Conservation (phyloP, 2,797 vertebrate genomes). For the Propithecus deckenii region DNA sequence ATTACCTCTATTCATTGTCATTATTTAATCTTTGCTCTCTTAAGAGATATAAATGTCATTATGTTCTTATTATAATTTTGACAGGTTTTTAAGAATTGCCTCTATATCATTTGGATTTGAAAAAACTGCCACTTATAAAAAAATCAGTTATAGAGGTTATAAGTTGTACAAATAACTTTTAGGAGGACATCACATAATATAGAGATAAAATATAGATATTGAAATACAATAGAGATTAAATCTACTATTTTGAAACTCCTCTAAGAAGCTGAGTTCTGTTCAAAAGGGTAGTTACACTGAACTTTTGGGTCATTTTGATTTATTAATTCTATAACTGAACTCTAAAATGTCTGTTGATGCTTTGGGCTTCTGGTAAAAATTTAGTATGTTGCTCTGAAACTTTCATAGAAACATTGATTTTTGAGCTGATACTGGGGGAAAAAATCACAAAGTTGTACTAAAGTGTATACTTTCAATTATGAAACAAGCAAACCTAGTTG, state of each 20-base stretch:
- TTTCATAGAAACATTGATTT: conserved; percentile 48
- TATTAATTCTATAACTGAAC: conserved; percentile 53
- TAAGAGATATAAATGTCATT: not conserved
- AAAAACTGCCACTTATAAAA: not conserved
- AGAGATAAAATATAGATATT: not conserved
- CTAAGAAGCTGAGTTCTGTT: not conserved
- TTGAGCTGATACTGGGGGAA: not conserved
- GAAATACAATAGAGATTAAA: not conserved
- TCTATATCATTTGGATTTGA: not conserved
- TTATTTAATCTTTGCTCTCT: not conserved
- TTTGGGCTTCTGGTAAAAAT: not conserved
- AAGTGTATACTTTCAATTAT: conserved; percentile 56
- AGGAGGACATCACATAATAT: not conserved
- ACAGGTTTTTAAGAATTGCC: not conserved
- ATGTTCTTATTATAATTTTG: not conserved
- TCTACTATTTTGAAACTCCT: not conserved
- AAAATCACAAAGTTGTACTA: conserved; percentile 9
- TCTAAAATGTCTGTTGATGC: conserved; percentile 14
- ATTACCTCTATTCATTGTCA: not conserved
- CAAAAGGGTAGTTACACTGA: not conserved
- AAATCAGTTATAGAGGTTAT: not conserved
- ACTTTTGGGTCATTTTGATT: conserved; percentile 13
- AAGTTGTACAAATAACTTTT: not conserved
- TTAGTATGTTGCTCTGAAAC: not conserved
- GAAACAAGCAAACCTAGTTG: conserved; percentile 48